These are phyloP conservation scores for Chrysina gloriosa DNA, from an alignment of 2,888 invertebrate species.

Conservation along the genomic window DNA sequence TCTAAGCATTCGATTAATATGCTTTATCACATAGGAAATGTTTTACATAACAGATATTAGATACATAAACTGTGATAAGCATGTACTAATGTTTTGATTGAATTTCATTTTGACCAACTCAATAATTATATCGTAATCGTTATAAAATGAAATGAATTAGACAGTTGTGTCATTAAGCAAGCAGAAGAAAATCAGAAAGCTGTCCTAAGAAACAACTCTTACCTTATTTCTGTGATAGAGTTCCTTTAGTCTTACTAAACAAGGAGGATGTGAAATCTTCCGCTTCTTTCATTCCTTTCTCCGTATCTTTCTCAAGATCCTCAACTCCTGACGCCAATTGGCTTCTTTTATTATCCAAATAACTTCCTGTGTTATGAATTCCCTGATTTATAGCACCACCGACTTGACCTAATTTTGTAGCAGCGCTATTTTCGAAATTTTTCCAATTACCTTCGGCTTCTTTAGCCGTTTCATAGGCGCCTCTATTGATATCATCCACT, in stretches of 20 bases:
- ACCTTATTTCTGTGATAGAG: conserved; percentile 47
- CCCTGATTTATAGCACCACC: conserved; percentile 47
- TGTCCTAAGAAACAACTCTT: too few species aligned
- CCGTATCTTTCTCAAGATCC: conserved; percentile 48
- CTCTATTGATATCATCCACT: conserved; percentile 42
- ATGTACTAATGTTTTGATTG: not conserved
- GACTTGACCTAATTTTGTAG: conserved; percentile 45
- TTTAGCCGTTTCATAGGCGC: conserved; percentile 38
- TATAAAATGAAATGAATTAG: too few species aligned
- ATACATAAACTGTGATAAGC: not conserved
- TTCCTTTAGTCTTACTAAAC: conserved; percentile 49
- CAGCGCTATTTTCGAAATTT: conserved; percentile 39
- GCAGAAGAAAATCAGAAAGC: too few species aligned
- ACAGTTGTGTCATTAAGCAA: too few species aligned
- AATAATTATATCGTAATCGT: too few species aligned
- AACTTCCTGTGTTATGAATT: conserved; percentile 47
- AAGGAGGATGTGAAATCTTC: conserved; percentile 47
- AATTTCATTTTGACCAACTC: not conserved
- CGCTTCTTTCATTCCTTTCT: conserved; percentile 47
- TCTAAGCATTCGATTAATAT: not conserved
- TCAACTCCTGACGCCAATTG: conserved; percentile 51
- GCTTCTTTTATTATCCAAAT: conserved; percentile 49
- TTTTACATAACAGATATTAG: not conserved
- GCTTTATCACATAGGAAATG: conserved; percentile 1
- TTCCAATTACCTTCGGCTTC: conserved; percentile 30